Evolutionary conservation across 2,888 invertebrate genomes (phyloP).

Genomic region (Hipparchia sbordonii): DNA sequence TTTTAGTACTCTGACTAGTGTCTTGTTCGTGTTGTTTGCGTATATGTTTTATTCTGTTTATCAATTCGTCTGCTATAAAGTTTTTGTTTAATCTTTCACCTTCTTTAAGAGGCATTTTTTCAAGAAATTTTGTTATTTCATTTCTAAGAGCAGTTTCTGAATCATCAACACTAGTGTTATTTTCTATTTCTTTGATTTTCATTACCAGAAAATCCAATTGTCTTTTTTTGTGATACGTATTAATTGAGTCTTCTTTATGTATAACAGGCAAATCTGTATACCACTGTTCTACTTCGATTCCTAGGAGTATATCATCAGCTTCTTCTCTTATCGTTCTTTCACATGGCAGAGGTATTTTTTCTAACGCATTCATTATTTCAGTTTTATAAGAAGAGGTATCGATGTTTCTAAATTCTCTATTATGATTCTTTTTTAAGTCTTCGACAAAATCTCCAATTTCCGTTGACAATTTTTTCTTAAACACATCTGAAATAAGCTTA

Average conservation of each 20-base stretch:
- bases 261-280: constrained; percentile 56
- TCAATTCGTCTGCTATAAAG: constrained; percentile 52
- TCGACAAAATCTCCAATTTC: constrained; percentile 51
- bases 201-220: constrained; percentile 55
- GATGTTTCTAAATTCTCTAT: constrained; percentile 47
- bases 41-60: constrained; percentile 48
- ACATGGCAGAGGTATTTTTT: constrained; percentile 58
- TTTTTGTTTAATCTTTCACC: constrained; percentile 50
- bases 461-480: constrained; percentile 54
- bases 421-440: constrained; percentile 50
- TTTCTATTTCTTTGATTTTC: constrained; percentile 55
- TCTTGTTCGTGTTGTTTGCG: constrained; percentile 27
- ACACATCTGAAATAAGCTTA: constrained; percentile 52
- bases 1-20: constrained; percentile 27
- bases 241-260: constrained; percentile 42
- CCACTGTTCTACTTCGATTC: constrained; percentile 64
- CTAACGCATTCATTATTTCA: constrained; percentile 54
- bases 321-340: constrained; percentile 56
- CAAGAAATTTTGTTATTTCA: constrained; percentile 52
- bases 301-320: constrained; percentile 59
- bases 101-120: constrained; percentile 44
- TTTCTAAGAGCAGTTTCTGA: constrained; percentile 47
- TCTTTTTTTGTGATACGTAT: constrained; percentile 47
- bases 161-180: constrained; percentile 40
- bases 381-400: constrained; percentile 46